phyloP scores from a whole-genome alignment of 2,888 invertebrate species.

The Cephonodes hylas region DNA sequence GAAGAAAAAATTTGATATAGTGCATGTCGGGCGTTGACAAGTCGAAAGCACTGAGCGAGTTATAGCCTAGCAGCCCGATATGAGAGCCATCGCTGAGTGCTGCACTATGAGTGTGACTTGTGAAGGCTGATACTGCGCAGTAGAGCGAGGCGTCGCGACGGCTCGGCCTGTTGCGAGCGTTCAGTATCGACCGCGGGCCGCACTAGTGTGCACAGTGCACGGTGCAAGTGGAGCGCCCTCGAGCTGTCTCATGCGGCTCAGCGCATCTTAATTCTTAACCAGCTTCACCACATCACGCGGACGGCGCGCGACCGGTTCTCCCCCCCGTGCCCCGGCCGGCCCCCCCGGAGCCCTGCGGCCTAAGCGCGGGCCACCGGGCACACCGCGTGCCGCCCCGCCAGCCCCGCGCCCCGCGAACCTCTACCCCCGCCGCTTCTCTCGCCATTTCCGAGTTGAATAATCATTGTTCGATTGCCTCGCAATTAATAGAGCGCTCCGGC shows the following conservation, averaged over 20 bases:
- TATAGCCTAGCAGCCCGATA: not conserved
- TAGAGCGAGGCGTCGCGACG: not conserved
- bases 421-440: slow-evolving; percentile 14
- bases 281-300: not conserved
- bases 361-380: no score
- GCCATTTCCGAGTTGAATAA: not conserved
- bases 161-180: not conserved
- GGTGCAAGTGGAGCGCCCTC: not conserved
- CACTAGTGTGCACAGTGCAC: not conserved
- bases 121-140: slow-evolving; percentile 4
- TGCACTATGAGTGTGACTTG: not conserved
- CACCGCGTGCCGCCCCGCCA: slow-evolving; percentile 18
- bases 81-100: not conserved
- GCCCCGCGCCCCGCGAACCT: slow-evolving; percentile 20
- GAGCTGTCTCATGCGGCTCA: not conserved
- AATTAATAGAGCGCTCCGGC: not conserved
- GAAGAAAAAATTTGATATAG: no score
- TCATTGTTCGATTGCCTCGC: not conserved
- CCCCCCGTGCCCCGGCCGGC: slow-evolving; percentile 15
- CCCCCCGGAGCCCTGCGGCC: slow-evolving; percentile 16
- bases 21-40: not conserved
- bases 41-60: not conserved
- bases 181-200: slow-evolving; percentile 2
- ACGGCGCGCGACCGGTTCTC: slow-evolving; percentile 25
- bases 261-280: not conserved